Conservation (phyloP, 2,797 vertebrate species). For the Syngnathus rostellatus region DNA sequence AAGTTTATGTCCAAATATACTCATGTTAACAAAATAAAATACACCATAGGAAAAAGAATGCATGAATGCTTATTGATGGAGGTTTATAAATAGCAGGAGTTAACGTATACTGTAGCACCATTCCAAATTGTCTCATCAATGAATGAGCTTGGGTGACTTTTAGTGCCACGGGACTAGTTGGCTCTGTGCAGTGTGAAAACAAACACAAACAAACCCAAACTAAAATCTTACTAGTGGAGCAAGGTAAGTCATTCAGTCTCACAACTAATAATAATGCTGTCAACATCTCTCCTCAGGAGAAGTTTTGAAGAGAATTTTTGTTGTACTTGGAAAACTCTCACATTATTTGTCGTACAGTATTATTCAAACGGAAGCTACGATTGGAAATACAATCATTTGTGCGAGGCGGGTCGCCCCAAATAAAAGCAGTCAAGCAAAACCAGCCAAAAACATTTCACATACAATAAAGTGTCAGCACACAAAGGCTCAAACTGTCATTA, state of each 20-base stretch:
- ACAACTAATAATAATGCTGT: conserved; percentile 39
- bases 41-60: conserved; percentile 31
- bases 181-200: conserved; percentile 57
- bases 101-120: conserved; percentile 44
- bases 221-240: conserved; percentile 21
- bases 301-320: conserved; percentile 21
- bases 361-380: conserved; percentile 23
- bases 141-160: conserved; percentile 18
- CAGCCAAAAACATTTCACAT: conserved; percentile 40
- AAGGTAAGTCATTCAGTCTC: conserved; percentile 34
- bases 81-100: conserved; percentile 35
- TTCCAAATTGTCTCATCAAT: conserved; percentile 21
- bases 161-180: conserved; percentile 30
- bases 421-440: conserved; percentile 36
- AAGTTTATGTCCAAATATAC: conserved; percentile 60
- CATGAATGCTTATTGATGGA: conserved; percentile 30
- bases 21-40: conserved; percentile 41
- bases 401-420: conserved; percentile 26
- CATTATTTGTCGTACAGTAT: conserved; percentile 13
- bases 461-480: conserved; percentile 28
- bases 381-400: conserved; percentile 51
- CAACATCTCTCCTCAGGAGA: conserved; percentile 57
- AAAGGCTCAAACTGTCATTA: conserved; percentile 26
- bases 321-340: conserved; percentile 16
- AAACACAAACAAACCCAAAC: conserved; percentile 3